Conservation (phyloP, 2,888 invertebrate genomes). For the Parapristionchus giblindavisi region DNA sequence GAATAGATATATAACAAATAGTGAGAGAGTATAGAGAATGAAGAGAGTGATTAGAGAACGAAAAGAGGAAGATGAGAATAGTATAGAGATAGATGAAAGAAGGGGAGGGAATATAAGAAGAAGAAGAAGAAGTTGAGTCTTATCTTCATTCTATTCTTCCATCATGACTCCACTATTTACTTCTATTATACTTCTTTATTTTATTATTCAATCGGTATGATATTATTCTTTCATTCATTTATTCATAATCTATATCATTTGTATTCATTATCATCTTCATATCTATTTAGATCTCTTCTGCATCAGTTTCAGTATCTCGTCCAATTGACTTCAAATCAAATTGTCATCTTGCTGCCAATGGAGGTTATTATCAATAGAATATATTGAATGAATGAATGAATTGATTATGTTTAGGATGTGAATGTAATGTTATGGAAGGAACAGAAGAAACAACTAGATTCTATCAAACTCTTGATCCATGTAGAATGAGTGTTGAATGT, state of each 20-base stretch:
- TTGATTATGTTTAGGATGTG: slow-evolving; percentile 20
- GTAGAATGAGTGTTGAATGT: slow-evolving; percentile 34
- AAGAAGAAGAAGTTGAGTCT: not conserved
- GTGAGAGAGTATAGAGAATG: slow-evolving; percentile 5
- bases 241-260: not conserved
- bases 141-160: not conserved
- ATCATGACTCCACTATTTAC: slow-evolving; percentile 22
- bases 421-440: slow-evolving; percentile 23
- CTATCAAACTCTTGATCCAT: slow-evolving; percentile 26
- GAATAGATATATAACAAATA: too few relatives aligned
- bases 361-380: slow-evolving; percentile 10
- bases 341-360: slow-evolving; percentile 20
- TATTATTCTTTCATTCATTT: slow-evolving; percentile 11
- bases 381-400: not conserved
- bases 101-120: not conserved
- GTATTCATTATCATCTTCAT: not conserved
- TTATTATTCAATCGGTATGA: too few relatives aligned
- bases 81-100: slow-evolving; percentile 4
- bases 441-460: not conserved
- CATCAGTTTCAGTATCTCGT: not conserved
- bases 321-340: slow-evolving; percentile 31
- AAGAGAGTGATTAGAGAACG: slow-evolving; percentile 15
- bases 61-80: slow-evolving; percentile 2
- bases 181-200: not conserved
- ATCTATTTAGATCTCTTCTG: not conserved